Conservation (phyloP, 2,888 invertebrate species). For the Amiota mariae region DNA sequence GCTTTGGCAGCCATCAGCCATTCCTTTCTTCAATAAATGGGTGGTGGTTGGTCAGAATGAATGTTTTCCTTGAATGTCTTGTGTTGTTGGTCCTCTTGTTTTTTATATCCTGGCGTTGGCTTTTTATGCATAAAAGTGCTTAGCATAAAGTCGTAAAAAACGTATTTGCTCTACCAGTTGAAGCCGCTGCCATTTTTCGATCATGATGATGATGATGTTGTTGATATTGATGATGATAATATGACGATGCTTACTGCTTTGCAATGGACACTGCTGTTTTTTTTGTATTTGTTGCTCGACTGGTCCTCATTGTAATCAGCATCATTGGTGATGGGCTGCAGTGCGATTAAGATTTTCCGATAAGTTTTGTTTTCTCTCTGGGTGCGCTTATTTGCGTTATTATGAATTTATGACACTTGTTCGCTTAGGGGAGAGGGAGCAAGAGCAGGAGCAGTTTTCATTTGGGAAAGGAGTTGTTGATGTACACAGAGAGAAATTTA, state of each 20-base stretch:
- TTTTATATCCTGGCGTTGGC: constrained; percentile 40
- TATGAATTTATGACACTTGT: constrained; percentile 68
- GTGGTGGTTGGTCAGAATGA: constrained; percentile 30
- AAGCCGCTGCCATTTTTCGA: constrained; percentile 23
- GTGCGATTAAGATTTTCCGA: constrained; percentile 63
- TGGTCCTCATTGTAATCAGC: constrained; percentile 20
- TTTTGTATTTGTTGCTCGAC: constrained; percentile 26
- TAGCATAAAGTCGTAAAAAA: constrained; percentile 70
- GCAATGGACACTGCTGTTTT: background rate
- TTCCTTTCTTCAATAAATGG: too few species aligned
- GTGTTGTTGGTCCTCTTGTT: constrained; percentile 31
- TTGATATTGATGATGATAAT: background rate
- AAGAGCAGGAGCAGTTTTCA: background rate
- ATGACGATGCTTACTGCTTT: background rate
- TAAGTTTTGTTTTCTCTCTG: constrained; percentile 50
- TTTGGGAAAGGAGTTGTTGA: background rate
- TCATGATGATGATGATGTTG: background rate
- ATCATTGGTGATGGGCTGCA: constrained; percentile 43
- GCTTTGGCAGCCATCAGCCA: constrained; percentile 4
- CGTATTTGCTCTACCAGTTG: constrained; percentile 59
- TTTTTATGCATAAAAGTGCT: constrained; percentile 70
- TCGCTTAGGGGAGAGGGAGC: constrained; percentile 15
- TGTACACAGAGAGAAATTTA: constrained; percentile 23
- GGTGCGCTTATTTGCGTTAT: constrained; percentile 67
- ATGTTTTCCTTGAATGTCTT: constrained; percentile 27